phyloP scores from a whole-genome alignment of 2,113 vertebrate species.

The Speoplatyrhinus poulsoni region DNA sequence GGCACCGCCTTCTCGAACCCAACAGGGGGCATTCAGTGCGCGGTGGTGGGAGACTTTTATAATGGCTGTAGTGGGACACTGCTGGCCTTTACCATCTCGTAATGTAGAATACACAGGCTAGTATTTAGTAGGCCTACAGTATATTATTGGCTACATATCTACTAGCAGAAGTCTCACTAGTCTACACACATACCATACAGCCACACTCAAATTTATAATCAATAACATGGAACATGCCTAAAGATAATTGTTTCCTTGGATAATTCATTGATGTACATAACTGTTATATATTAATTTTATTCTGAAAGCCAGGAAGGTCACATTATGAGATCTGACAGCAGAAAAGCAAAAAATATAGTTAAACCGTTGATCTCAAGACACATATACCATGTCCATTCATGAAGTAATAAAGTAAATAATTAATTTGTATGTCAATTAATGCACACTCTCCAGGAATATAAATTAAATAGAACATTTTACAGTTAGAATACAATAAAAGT shows the following conservation, averaged over 20 bases:
- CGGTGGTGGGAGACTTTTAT: background rate
- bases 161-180: too few relatives aligned
- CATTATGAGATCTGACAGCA: too few relatives aligned
- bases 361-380: background rate
- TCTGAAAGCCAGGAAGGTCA: background rate
- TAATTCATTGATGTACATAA: background rate
- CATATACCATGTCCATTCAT: constrained; percentile 40
- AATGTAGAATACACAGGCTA: too few relatives aligned
- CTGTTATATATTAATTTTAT: background rate
- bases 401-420: constrained; percentile 49
- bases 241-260: too few relatives aligned
- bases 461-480: constrained; percentile 69
- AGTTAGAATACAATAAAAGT: constrained; percentile 58
- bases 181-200: too few relatives aligned
- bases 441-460: constrained; percentile 47
- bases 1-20: background rate
- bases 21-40: background rate
- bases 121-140: too few relatives aligned
- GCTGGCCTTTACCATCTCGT: background rate
- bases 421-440: constrained; percentile 37
- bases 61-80: background rate
- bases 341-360: background rate
- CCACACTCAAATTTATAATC: background rate
- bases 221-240: too few relatives aligned
- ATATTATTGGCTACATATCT: too few relatives aligned